Conservation (phyloP, 2,113 vertebrate species). For the Megaptera novaeangliae region DNA sequence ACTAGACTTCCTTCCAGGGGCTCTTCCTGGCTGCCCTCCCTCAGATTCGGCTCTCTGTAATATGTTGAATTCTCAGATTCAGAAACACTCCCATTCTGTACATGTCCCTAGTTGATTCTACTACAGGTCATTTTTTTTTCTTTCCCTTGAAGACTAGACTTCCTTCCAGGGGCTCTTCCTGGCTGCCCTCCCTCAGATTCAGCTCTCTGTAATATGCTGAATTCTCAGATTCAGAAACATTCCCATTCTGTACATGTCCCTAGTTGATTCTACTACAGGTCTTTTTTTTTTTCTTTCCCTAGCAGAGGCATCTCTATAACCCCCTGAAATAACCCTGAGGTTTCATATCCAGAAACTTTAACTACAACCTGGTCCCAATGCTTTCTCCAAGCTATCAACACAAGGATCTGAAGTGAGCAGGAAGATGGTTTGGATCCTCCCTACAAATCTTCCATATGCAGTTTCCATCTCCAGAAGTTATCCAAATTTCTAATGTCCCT, state of each 20-base stretch:
- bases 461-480: neutral
- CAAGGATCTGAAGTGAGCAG: neutral
- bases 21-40: neutral
- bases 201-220: neutral
- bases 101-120: neutral
- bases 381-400: neutral
- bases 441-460: neutral
- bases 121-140: neutral
- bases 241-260: neutral
- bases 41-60: neutral
- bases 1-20: neutral
- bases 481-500: neutral
- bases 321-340: neutral
- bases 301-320: neutral
- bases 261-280: neutral
- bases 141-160: neutral
- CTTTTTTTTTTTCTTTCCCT: neutral
- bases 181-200: neutral
- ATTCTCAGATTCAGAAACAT: conserved; percentile 1
- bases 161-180: neutral
- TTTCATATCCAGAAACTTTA: neutral
- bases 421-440: neutral
- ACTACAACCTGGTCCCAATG: neutral
- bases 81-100: neutral
- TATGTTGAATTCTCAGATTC: neutral